Evolutionary conservation across 2,888 invertebrate genomes (phyloP), one percentile per base, ranked within the genome.

Genomic region (Petrolisthes cinctipes): DNA sequence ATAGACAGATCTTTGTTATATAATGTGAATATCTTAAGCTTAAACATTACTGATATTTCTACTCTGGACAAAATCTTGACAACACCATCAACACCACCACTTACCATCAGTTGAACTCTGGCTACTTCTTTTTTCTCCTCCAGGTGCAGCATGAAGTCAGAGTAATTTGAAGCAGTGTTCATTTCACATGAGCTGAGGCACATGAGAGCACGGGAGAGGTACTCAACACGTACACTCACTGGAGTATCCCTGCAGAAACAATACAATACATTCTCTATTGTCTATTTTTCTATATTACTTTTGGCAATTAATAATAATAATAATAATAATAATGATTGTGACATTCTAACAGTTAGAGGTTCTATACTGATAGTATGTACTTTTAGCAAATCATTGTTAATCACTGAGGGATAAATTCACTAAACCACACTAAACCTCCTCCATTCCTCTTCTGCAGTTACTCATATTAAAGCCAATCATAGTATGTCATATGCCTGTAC

Each of bases 41-140:
- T n/a, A n/a, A n/a, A n/a, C n/a, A n/a, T n/a, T n/a, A n/a, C n/a
- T n/a, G n/a, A n/a, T n/a, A n/a, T n/a, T n/a, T n/a, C n/a, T n/a
- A n/a, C n/a, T n/a, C n/a, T n/a, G n/a, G n/a, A n/a, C n/a, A 37
- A 37, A 37, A 2, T 37, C 37, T 37, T 37, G 37, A 37, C 37
- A 37, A 37, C 37, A 37, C 37, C 37, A 37, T 37, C 78, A 6
- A 37, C 78, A 11, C 14, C 20, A 14, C 54, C 23, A 73, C 87
- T 80, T 73, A 89, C 90, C 89, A 90, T 89, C 17, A 90, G 84
- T 80, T 90, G 90, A 7, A 90, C 90, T 73, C 88, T 83, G 11
- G 97, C 97, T 91, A 98, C 97, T 94, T 98, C 98, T 92, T 96
- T 95, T 93, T 97, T 97, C 93, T 99, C 99, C 93, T 98, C 97